Evolutionary conservation across 2,888 invertebrate species (phyloP), one percentile per base, ranked within the genome.

Genomic region (Eretmocerus hayati): DNA sequence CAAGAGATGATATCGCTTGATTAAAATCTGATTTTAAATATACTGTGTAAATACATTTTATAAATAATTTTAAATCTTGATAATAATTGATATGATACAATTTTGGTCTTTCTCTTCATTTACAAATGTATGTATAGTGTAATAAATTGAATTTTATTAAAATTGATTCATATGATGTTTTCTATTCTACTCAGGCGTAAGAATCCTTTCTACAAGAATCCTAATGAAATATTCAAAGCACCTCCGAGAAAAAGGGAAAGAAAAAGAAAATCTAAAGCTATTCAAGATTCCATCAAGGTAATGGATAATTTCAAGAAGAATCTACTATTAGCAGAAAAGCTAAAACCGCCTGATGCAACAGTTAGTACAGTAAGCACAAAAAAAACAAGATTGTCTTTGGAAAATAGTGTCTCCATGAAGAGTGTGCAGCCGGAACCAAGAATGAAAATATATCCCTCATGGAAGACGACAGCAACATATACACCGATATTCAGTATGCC

Each of bases 401-500:
- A n/a, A n/a, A n/a, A n/a, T n/a, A n/a, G n/a, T n/a, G n/a, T n/a
- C n/a, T n/a, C n/a, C n/a, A n/a, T n/a, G n/a, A n/a, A n/a, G 6
- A 13, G 31, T 6, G 4, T 4, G 31, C 31, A 6, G 3, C 15
- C 31, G 31, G 3, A 13, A 30, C 22, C 8, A 33, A 1, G 6
- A 23, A 30, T 13, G 19, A 44, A 13, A 48, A 9, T 21, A 11
- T 47, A 47, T 39, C 53, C 53, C 11, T 16, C 6, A 4, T 50
- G 53, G 53, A 42, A 53, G 39, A 44, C 33, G 2, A 45, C 49
- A 37, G 33, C 13, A 40, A 49, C 31, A 9, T 32, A 41, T 30
- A 49, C 49, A 39, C 53, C 53, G 19, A 37, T 47, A 33, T 50
- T 50, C 42, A 2, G 18, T 11, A 11, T 4, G 11, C 6, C 26